phyloP scores from a whole-genome alignment of 2,888 invertebrate species.

The Lampropteryx suffumata region DNA sequence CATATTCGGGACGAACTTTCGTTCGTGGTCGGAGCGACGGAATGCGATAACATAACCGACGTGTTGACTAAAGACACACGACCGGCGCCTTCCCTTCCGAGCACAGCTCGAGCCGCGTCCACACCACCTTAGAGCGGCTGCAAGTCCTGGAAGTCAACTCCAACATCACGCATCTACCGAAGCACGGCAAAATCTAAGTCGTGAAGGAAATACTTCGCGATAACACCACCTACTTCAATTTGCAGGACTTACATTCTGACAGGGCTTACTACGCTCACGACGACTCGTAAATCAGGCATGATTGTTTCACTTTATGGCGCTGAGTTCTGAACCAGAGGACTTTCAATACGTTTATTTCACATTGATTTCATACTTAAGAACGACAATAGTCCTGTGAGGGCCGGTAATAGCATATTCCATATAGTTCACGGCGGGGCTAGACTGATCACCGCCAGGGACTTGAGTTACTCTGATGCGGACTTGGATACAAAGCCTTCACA shows the following conservation, averaged over 20 bases:
- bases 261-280: too few species aligned
- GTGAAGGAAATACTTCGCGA: constrained; percentile 77
- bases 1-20: constrained; percentile 89
- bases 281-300: too few species aligned
- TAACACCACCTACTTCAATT: constrained; percentile 87
- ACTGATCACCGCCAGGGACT: constrained; percentile 89
- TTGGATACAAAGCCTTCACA: constrained; percentile 92
- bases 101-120: constrained; percentile 73
- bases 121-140: constrained; percentile 85
- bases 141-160: constrained; percentile 93
- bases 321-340: constrained; percentile 88
- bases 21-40: constrained; percentile 90
- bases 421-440: constrained; percentile 93
- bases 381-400: constrained; percentile 93
- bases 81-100: constrained; percentile 75
- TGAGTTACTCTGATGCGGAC: constrained; percentile 92
- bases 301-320: constrained; percentile 88
- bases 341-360: constrained; percentile 92
- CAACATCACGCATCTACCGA: constrained; percentile 89
- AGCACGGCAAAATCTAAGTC: constrained; percentile 90
- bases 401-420: constrained; percentile 89
- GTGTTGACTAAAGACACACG: constrained; percentile 83
- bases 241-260: constrained; percentile 88
- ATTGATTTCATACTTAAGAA: constrained; percentile 92
- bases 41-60: constrained; percentile 88